These are phyloP conservation scores for Psylliodes chrysocephalus DNA, from an alignment of 2,888 invertebrate genomes.

Conservation along the genomic window DNA sequence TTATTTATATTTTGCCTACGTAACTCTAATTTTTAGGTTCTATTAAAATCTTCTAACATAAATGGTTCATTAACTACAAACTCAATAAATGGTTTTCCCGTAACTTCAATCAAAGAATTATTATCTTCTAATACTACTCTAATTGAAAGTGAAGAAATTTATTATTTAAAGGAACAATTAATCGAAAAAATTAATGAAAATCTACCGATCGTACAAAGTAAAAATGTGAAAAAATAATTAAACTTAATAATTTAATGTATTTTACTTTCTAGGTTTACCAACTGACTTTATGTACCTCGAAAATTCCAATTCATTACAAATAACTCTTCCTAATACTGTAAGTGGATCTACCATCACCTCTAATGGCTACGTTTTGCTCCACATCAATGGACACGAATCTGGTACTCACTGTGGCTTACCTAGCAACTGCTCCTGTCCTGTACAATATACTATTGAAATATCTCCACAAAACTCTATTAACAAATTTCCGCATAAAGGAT, in stretches of 20 bases:
- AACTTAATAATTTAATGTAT: constrained; percentile 1
- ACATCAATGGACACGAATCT: constrained; percentile 52
- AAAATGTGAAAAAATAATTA: constrained; percentile 13
- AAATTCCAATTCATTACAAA: constrained; percentile 54
- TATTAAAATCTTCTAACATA: constrained; percentile 44
- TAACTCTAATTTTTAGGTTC: constrained; percentile 50
- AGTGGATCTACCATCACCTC: constrained; percentile 49
- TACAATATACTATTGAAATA: constrained; percentile 57
- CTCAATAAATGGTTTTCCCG: constrained; percentile 55
- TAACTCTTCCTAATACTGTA: constrained; percentile 51
- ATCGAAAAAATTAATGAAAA: constrained; percentile 45
- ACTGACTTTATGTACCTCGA: constrained; percentile 59
- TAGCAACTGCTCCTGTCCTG: constrained; percentile 54
- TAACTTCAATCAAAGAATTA: constrained; percentile 51
- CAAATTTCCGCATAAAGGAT: constrained; percentile 50
- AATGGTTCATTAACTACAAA: constrained; percentile 52
- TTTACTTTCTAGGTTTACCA: constrained; percentile 51
- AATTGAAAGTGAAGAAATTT: constrained; percentile 49
- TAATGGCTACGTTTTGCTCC: constrained; percentile 52
- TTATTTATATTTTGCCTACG: neutral
- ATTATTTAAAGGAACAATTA: constrained; percentile 49
- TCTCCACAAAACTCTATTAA: constrained; percentile 53
- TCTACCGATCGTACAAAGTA: constrained; percentile 46
- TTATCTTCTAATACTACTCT: constrained; percentile 46
- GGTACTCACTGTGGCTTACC: constrained; percentile 55